Percentiles rank a stretch among this genome's conserved stretches.
These are phyloP conservation scores for Tineola bisselliella DNA, from an alignment of 2,888 invertebrate species.

Conservation along the genomic window DNA sequence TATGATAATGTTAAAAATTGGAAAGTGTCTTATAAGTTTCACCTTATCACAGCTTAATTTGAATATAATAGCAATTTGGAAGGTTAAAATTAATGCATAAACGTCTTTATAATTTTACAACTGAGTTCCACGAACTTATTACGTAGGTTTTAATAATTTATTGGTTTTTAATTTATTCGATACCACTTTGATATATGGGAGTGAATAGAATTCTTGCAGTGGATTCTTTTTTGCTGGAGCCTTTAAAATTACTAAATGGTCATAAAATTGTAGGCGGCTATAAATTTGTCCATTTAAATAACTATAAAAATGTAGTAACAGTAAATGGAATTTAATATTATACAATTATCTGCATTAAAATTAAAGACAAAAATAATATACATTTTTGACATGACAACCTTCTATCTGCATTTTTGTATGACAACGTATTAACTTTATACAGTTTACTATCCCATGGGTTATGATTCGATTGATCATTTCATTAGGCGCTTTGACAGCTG, in stretches of 20 bases:
- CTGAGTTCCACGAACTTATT: slow-evolving; percentile 5
- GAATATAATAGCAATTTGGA: too few species aligned
- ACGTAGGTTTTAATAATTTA: neutral
- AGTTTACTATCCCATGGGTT: too few species aligned
- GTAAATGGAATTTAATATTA: neutral
- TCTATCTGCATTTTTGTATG: too few species aligned
- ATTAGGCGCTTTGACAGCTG: too few species aligned
- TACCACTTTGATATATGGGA: neutral
- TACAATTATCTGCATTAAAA: too few species aligned
- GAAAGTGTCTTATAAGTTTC: too few species aligned
- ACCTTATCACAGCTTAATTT: too few species aligned
- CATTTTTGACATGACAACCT: too few species aligned
- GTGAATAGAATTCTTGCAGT: slow-evolving; percentile 5
- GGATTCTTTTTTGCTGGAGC: neutral
- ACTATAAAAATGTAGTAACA: neutral
- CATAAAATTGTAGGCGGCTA: neutral
- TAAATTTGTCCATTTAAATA: neutral
- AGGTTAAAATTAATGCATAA: neutral
- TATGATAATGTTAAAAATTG: too few species aligned
- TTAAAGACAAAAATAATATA: too few species aligned
- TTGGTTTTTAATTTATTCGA: slow-evolving; percentile 4
- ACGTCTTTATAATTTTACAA: neutral
- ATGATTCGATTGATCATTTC: too few species aligned
- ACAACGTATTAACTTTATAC: too few species aligned
- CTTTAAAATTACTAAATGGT: neutral